These are phyloP conservation scores for Corbicula japonica DNA, from an alignment of 2,888 invertebrate genomes.

Conservation along the genomic window DNA sequence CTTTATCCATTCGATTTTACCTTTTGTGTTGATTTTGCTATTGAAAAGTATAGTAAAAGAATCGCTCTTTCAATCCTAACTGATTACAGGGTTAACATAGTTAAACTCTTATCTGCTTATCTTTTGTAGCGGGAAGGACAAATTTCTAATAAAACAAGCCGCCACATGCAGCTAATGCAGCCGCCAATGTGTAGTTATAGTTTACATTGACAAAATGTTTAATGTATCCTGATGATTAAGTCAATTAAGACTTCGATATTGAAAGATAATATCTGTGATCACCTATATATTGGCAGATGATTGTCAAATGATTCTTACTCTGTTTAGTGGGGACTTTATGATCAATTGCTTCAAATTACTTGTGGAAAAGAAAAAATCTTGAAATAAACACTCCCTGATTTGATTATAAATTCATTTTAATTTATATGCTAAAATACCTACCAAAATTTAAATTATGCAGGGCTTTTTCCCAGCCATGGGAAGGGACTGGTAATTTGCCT, in stretches of 20 bases:
- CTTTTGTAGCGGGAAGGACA: conserved; percentile 72
- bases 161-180: conserved; percentile 58
- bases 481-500: too few relatives aligned
- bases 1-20: conserved; percentile 29
- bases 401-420: too few relatives aligned
- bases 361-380: too few relatives aligned
- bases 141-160: conserved; percentile 60
- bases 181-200: conserved; percentile 23
- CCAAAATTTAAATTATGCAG: too few relatives aligned
- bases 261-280: conserved; percentile 7
- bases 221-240: conserved; percentile 18
- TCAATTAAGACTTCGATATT: conserved; percentile 8
- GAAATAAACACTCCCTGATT: too few relatives aligned
- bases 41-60: conserved; percentile 48
- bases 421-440: too few relatives aligned
- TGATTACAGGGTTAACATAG: conserved; percentile 59
- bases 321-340: too few relatives aligned
- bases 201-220: conserved; percentile 28
- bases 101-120: conserved; percentile 69
- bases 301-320: conserved; percentile 9
- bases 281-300: background rate
- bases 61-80: conserved; percentile 31
- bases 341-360: too few relatives aligned
- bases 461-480: too few relatives aligned
- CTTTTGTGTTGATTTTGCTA: conserved; percentile 38